Evolutionary conservation across 1,140 invertebrate genomes (phyloP), one percentile per base, ranked within the genome.

Genomic region (Globodera rostochiensis): DNA sequence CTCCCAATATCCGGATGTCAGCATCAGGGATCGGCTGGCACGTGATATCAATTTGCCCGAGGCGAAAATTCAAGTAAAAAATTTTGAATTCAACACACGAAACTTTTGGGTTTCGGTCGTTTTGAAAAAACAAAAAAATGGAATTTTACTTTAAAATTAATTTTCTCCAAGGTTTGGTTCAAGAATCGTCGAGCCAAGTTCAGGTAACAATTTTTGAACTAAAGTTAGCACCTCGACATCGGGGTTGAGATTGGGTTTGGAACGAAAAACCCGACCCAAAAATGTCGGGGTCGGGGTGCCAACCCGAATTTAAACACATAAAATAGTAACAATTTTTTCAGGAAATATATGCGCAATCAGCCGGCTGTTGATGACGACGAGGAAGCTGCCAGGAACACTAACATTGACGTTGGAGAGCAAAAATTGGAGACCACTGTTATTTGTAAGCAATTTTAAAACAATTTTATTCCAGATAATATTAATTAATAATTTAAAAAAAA

Each of bases 1-100:
- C 11, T 82, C 83, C 21, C 79, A 86, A 13, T 86, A 86, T 79
- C 85, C 85, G 49, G 86, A 87, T 67, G 79, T 87, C 46, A 57
- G 25, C 45, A 74, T 70, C 11, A 50, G 85, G 19, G 85, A 86
- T 60, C 66, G 73, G 7, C 50, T 86, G 11, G 85, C 86, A 8
- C 77, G 82, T 50, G 36, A 76, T 49, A 85, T 80, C 9, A 49
- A 77, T 25, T 66, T 86, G 46, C 85, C 86, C 0, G 85, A 86
- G 67, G 67, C 86, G 3, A 81, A 85, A 66, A 86, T 86, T 64
- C 85, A 85, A 77, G 84, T 84, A 45, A 70, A 11, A n/a, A 46
- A 53, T 19, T 6, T 53, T 53, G 7, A 46, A 25, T 36, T 36
- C 36, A 36, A 36, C 36, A 36, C 36, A 1, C 36, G 3, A 36